Evolutionary conservation across 2,888 invertebrate genomes (phyloP), one percentile per base, ranked within the genome.

Genomic region (Zootermopsis nevadensis): DNA sequence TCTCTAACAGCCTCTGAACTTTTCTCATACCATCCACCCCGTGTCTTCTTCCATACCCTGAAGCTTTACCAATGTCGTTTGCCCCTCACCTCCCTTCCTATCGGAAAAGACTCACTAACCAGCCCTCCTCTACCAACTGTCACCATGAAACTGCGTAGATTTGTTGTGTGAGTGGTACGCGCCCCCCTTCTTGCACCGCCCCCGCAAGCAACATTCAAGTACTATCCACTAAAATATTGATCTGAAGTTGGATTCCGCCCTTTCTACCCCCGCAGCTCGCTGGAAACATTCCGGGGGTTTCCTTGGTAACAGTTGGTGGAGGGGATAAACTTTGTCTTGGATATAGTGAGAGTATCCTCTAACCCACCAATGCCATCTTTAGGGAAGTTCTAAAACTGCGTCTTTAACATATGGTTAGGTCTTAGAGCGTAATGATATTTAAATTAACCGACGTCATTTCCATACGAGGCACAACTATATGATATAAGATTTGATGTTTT

Each of bases 181-280:
- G n/a, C 74, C 15, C 42, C 15, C 38, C n/a, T 24, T 74, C 33
- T 69, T 69, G 33, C 69, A 31, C 74, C 38, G 38, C 38, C 74
- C 74, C 74, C 33, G 22, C 12, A 33, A 69, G 69, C 33, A 69
- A 69, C 69, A 33, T 74, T 74, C 74, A 74, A 74, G 74, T 74
- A 74, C 74, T 74, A 74, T 74, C 33, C 74, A 74, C 74, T 74
- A 42, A 74, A 74, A 74, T 74, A 74, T 74, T 74, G 74, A 74
- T 74, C 74, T 74, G 74, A 74, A 74, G 74, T 74, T 74, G 74
- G 74, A 74, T n/a, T 38, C 38, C 38, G 38, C 74, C 74, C 74
- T 74, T 38, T 38, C 24, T 35, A 38, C 74, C 74, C 74, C 22
- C 69, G 30, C 60, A 60, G 27, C 60, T 27, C n/a, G 8, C 60